Percentiles rank a stretch among this genome's conserved stretches.
Evolutionary conservation across 2,888 invertebrate genomes (phyloP).

Genomic region (Chalcosyrphus nemorum): DNA sequence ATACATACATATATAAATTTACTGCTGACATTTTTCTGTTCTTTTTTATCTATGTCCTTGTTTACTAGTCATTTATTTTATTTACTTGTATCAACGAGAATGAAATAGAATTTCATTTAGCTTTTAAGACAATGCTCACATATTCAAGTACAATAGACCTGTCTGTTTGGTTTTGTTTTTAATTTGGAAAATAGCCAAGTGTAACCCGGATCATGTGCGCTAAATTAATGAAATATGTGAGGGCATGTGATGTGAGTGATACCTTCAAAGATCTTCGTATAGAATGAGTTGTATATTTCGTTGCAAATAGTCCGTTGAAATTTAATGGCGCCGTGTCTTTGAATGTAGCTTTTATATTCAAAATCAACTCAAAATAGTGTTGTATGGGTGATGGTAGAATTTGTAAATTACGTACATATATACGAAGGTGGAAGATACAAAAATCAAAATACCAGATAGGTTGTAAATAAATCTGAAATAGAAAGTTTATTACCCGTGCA

Average conservation of each 20-base stretch:
- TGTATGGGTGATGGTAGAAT: no score
- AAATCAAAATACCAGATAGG: no score
- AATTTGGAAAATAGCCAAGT: slow-evolving; percentile 48
- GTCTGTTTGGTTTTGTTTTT: slow-evolving; percentile 26
- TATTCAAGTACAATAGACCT: slow-evolving; percentile 34
- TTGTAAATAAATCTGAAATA: no score
- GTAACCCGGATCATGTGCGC: slow-evolving; percentile 56
- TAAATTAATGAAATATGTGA: slow-evolving; percentile 56
- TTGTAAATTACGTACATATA: no score
- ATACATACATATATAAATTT: no score
- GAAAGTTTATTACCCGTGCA: no score
- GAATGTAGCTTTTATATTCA: background rate
- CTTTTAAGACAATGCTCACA: background rate
- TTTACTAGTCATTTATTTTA: no score
- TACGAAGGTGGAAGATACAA: no score
- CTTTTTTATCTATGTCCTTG: no score
- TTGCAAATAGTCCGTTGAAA: background rate
- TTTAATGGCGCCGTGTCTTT: slow-evolving; percentile 44
- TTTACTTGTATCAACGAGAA: background rate
- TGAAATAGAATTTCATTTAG: background rate
- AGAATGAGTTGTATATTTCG: background rate
- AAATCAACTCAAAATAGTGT: background rate
- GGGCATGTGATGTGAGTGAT: slow-evolving; percentile 52
- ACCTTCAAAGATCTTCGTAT: slow-evolving; percentile 14
- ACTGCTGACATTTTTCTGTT: no score